Evolutionary conservation across 2,888 invertebrate species (phyloP), one percentile per base, ranked within the genome.

Genomic region (Drosophila conformis): DNA sequence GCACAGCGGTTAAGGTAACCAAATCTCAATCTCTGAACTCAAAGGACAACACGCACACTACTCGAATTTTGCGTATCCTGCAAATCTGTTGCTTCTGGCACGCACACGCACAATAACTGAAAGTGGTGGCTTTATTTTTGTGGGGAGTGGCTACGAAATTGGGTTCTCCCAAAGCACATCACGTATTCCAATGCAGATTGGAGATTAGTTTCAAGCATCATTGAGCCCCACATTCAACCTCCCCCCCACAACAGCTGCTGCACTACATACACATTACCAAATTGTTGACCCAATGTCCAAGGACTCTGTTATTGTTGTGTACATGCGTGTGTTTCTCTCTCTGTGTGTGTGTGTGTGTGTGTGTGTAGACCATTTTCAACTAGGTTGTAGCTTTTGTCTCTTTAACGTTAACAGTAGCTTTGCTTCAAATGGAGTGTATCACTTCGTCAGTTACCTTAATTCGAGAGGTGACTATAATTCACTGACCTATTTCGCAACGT

Each of bases 1-100:
- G 91, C 87, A 82, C 70, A 54, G 90, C 61, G 80, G 91, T 94
- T 94, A 94, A 94, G 94, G 93, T 49, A 70, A 84, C 73, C 69
- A 78, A 83, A 72, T 27, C 29, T 35, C 21, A 21, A 49, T 69
- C 46, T 31, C 42, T 27, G 11, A 18, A 36, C 27, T 27, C 15
- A 46, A 46, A 25, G 15, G 15, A 8, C 46, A 35, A 56, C 40
- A 40, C n/a, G 33, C 33, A 61, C 11, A 38, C 33, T n/a, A 18
- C 29, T 46, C 11, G 25, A 38, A 48, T 27, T 3, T 25, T 27
- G 33, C 8, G 25, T 29, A 18, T 21, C 38, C 49, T 27, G 31
- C 15, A 59, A 31, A 58, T 58, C 52, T 63, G 61, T 69, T 67
- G 57, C 60, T 52, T 58, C 11, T 53, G 60, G 53, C 73, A 78